Percentiles rank a stretch among this genome's conserved stretches.
Conservation (phyloP, 2,797 vertebrate genomes). For the Bucorvus abyssinicus region DNA sequence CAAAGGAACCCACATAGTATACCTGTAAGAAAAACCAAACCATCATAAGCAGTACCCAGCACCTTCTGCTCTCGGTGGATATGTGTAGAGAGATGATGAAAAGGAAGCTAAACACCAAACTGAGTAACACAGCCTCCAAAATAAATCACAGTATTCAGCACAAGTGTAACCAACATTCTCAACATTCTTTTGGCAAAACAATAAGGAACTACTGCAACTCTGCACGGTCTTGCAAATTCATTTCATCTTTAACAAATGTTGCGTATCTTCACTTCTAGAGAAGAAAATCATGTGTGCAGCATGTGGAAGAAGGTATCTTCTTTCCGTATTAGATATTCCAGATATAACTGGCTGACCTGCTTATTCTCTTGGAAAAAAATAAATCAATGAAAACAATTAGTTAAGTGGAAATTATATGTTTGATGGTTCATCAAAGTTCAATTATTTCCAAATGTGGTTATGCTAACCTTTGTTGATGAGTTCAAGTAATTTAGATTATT, state of each 20-base stretch:
- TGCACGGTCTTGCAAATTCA: not conserved
- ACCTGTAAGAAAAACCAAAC: slow-evolving; percentile 17
- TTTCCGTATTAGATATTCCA: not conserved
- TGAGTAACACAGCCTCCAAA: slow-evolving; percentile 14
- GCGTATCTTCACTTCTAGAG: not conserved
- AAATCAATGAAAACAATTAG: slow-evolving; percentile 14
- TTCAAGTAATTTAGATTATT: not conserved
- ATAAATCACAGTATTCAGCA: not conserved
- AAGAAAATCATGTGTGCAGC: not conserved
- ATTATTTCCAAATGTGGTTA: not conserved
- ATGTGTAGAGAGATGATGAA: not conserved
- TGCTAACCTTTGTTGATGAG: not conserved
- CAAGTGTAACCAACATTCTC: not conserved
- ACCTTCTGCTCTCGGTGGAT: not conserved
- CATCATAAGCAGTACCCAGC: not conserved
- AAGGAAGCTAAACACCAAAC: slow-evolving; percentile 25
- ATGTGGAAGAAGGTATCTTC: not conserved
- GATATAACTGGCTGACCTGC: not conserved
- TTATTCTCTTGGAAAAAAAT: not conserved
- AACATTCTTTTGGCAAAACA: slow-evolving; percentile 22
- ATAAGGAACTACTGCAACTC: not conserved
- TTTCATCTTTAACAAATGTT: not conserved
- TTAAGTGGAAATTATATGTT: not conserved
- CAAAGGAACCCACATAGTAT: not conserved
- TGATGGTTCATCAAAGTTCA: not conserved